A percentile compares a stretch with the other conserved stretches of the same genome.
Evolutionary conservation across 2,797 vertebrate genomes (phyloP).

Genomic region (Eupleurogrammus muticus): DNA sequence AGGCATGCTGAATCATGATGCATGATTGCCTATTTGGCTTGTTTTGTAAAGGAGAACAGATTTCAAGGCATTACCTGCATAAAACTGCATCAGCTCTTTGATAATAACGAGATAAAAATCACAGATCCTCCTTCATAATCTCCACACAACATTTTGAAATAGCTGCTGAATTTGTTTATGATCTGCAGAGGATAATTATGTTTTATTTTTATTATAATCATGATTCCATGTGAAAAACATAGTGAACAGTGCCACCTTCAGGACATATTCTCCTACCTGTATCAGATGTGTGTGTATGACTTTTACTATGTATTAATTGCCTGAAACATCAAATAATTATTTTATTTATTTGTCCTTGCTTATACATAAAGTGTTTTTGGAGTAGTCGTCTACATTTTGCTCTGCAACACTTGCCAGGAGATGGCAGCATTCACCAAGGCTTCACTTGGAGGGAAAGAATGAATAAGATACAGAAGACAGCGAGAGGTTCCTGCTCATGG

Average conservation of each 20-base stretch:
- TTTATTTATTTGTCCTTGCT: no score
- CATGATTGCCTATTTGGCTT: neutral
- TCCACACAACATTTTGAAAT: neutral
- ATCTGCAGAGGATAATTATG: no score
- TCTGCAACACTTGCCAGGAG: slow-evolving; percentile 36
- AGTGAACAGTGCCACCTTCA: slow-evolving; percentile 46
- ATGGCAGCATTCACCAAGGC: slow-evolving; percentile 42
- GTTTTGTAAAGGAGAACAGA: neutral
- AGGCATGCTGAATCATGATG: neutral
- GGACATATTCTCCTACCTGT: slow-evolving; percentile 2
- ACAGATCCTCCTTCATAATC: no score
- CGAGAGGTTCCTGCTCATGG: neutral
- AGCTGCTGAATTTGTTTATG: no score
- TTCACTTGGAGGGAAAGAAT: neutral
- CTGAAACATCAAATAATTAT: no score
- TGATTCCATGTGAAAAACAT: neutral
- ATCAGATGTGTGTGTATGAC: neutral
- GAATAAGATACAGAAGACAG: neutral
- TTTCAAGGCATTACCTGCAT: neutral
- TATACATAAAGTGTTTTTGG: neutral
- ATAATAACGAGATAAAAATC: neutral
- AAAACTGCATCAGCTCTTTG: no score
- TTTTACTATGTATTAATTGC: neutral
- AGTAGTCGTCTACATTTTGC: neutral
- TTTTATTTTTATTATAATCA: no score